phyloP scores from a whole-genome alignment of 2,113 vertebrate genomes.

The Pomatorhinus ruficollis region DNA sequence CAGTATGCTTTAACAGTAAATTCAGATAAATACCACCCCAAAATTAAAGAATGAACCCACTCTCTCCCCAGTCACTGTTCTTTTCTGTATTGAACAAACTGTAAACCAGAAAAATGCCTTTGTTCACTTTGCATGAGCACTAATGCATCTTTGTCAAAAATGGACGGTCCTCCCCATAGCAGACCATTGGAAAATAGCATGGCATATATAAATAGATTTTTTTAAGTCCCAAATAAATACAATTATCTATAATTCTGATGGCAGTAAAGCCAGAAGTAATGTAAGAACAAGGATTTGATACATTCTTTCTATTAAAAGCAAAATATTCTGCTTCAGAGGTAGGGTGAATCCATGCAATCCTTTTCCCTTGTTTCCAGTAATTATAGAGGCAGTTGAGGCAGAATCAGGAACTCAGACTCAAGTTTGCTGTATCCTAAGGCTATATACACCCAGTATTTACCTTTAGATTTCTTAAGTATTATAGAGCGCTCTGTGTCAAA shows the following conservation, averaged over 20 bases:
- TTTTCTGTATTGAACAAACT: constrained; percentile 44
- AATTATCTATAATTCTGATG: neutral
- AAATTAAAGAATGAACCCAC: constrained; percentile 55
- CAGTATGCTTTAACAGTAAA: constrained; percentile 39
- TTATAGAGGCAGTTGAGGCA: neutral
- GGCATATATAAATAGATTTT: neutral
- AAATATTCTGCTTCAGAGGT: neutral
- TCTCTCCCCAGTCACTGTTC: constrained; percentile 19
- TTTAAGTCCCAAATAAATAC: neutral
- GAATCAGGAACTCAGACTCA: neutral
- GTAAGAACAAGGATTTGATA: neutral
- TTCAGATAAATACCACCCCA: neutral
- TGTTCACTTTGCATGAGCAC: constrained; percentile 23
- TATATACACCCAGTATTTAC: neutral
- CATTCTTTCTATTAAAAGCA: neutral
- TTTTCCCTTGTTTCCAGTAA: neutral
- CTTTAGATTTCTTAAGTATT: neutral
- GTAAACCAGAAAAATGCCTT: neutral
- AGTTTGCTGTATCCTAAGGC: neutral
- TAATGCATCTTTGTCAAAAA: constrained; percentile 33
- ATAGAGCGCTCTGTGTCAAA: neutral
- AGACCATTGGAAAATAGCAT: constrained; percentile 5
- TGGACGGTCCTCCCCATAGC: neutral
- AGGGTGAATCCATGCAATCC: neutral
- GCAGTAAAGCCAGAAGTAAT: neutral